Evolutionary conservation across 1,140 invertebrate species (phyloP).

Genomic region (Uloborus diversus): DNA sequence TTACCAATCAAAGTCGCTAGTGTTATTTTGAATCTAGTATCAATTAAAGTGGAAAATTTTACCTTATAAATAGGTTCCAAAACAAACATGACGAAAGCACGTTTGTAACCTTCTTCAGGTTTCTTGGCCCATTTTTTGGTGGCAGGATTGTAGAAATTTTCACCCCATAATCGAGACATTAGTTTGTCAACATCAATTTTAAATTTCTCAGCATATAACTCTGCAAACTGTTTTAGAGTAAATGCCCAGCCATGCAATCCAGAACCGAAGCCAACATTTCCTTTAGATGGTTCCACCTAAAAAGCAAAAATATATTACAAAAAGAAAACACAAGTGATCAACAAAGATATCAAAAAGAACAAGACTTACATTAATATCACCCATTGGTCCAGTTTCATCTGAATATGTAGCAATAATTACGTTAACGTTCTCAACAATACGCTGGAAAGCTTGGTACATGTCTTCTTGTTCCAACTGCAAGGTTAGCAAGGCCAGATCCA

Average conservation of each 20-base stretch:
- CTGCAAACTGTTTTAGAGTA: conserved; percentile 98
- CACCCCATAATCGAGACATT: conserved; percentile 93
- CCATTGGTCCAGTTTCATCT: conserved; percentile 98
- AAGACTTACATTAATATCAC: conserved; percentile 85
- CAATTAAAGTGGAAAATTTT: neutral
- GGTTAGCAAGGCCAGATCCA: conserved; percentile 72
- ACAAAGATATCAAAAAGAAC: neutral
- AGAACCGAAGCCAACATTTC: conserved; percentile 99
- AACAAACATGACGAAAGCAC: conserved; percentile 99
- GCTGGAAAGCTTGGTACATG: conserved; percentile 98
- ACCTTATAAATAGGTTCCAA: conserved; percentile 98
- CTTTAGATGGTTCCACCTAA: conserved; percentile 69
- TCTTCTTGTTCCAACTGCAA: conserved; percentile 83
- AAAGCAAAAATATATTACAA: neutral
- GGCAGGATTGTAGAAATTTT: conserved; percentile 97
- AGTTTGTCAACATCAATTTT: conserved; percentile 96
- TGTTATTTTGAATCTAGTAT: too few species aligned
- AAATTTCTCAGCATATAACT: conserved; percentile 99
- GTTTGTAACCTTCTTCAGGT: conserved; percentile 81
- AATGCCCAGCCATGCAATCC: conserved; percentile 99
- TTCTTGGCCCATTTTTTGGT: conserved; percentile 99
- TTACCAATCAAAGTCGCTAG: too few species aligned
- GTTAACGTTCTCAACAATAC: conserved; percentile 99
- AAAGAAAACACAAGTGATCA: neutral
- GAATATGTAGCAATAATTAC: conserved; percentile 99